These are phyloP conservation scores for Dendrolimus pini DNA, from an alignment of 2,888 invertebrate genomes.

Conservation along the genomic window DNA sequence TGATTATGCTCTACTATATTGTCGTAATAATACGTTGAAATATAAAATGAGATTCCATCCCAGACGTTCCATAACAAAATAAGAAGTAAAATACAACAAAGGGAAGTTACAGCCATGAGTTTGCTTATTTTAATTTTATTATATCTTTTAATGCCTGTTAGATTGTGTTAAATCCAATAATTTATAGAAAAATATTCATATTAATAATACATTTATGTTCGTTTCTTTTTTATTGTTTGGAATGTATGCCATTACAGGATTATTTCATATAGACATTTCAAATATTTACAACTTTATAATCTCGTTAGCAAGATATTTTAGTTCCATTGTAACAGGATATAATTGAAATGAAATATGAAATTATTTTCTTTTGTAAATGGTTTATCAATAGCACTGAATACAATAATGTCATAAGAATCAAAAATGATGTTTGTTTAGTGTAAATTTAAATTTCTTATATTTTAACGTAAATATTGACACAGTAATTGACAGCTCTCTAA, in stretches of 20 bases:
- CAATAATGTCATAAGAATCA: no score
- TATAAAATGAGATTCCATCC: constrained; percentile 51
- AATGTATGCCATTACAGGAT: constrained; percentile 8
- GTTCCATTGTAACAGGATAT: no score
- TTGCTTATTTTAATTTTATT: constrained; percentile 26
- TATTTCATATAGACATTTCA: no score
- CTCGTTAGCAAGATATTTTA: no score
- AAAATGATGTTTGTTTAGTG: no score
- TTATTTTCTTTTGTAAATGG: no score
- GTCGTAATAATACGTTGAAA: constrained; percentile 60
- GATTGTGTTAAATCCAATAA: constrained; percentile 39
- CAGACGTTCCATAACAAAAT: constrained; percentile 58
- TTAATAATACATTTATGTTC: constrained; percentile 31
- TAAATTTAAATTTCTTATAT: not conserved
- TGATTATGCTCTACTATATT: constrained; percentile 57
- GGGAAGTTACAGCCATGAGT: constrained; percentile 43
- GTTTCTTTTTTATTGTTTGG: constrained; percentile 26
- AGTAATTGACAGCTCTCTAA: constrained; percentile 67
- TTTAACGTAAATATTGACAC: constrained; percentile 49
- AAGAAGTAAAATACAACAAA: constrained; percentile 16
- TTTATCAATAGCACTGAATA: no score
- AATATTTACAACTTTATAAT: no score
- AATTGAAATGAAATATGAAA: no score
- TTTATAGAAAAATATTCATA: constrained; percentile 64
- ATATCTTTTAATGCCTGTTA: constrained; percentile 1